A percentile compares a stretch with the other conserved stretches of the same genome.
These are phyloP conservation scores for Esperia sulphurella DNA, from an alignment of 2,888 invertebrate genomes.

Conservation along the genomic window DNA sequence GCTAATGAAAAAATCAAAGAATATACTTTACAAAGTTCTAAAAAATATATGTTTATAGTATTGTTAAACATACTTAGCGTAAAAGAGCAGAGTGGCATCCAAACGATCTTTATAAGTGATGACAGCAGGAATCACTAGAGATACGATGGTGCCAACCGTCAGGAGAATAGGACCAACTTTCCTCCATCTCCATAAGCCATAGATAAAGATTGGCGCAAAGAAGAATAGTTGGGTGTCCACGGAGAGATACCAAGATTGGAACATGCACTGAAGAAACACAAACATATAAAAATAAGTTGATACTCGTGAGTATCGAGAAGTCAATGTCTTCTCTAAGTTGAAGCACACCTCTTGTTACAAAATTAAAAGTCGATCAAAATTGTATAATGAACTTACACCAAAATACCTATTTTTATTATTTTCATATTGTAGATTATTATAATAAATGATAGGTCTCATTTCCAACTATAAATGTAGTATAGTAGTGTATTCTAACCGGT, in stretches of 20 bases:
- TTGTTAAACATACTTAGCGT: slow-evolving; percentile 85
- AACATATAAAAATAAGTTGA: too few relatives aligned
- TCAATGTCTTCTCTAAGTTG: too few relatives aligned
- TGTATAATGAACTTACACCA: too few relatives aligned
- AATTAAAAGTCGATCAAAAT: too few relatives aligned
- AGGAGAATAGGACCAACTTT: slow-evolving; percentile 78
- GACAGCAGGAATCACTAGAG: slow-evolving; percentile 75
- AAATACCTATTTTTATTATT: too few relatives aligned
- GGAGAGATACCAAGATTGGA: slow-evolving; percentile 85
- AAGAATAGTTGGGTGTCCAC: slow-evolving; percentile 84
- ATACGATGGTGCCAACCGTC: slow-evolving; percentile 60
- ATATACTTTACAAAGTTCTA: too few relatives aligned
- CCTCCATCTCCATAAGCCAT: slow-evolving; percentile 82
- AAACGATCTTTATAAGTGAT: slow-evolving; percentile 79
- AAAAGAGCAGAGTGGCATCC: slow-evolving; percentile 85
- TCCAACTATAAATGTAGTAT: too few relatives aligned
- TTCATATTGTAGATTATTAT: too few relatives aligned
- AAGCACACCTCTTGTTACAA: too few relatives aligned
- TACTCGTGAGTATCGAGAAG: too few relatives aligned
- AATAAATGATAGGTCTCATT: too few relatives aligned
- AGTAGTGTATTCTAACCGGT: too few relatives aligned
- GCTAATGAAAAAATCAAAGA: background rate
- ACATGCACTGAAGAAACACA: slow-evolving; percentile 81
- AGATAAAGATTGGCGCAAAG: slow-evolving; percentile 83
- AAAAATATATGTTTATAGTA: background rate